phyloP scores from a whole-genome alignment of 2,113 vertebrate species.

The Pyxicephalus adspersus region DNA sequence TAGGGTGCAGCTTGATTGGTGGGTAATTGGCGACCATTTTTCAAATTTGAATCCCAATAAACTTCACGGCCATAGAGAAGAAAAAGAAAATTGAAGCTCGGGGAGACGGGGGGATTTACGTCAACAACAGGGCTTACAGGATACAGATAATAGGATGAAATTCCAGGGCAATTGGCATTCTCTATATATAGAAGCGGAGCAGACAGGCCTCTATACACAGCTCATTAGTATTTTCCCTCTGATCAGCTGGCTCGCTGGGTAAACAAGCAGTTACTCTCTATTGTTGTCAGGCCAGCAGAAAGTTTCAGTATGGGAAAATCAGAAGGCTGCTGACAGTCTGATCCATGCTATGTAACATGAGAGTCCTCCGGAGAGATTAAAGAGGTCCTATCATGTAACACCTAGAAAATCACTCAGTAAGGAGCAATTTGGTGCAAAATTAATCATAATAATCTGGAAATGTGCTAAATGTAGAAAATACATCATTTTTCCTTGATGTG shows the following conservation, averaged over 20 bases:
- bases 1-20: background rate
- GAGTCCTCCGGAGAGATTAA: too few relatives aligned
- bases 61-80: background rate
- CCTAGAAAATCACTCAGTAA: too few relatives aligned
- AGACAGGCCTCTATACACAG: slow-evolving; percentile 5
- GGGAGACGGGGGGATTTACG: background rate
- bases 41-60: background rate
- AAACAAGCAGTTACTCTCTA: slow-evolving; percentile 4
- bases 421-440: too few relatives aligned
- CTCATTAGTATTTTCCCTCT: slow-evolving; percentile 17
- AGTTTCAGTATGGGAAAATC: background rate
- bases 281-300: background rate
- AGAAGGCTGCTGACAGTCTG: background rate
- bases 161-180: background rate
- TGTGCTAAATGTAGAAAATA: too few relatives aligned
- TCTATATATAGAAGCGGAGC: slow-evolving; percentile 17
- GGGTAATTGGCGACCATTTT: background rate
- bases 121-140: slow-evolving; percentile 12
- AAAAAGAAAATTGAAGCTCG: background rate
- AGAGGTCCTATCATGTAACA: too few relatives aligned
- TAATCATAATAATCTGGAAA: too few relatives aligned
- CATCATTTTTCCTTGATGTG: too few relatives aligned
- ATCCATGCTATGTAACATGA: too few relatives aligned
- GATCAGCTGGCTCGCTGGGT: background rate
- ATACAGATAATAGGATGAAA: slow-evolving; percentile 14